Percentiles rank a stretch among this genome's conserved stretches.
These are phyloP conservation scores for Drosophila nigrodunni DNA, from an alignment of 1,140 invertebrate species.

Conservation along the genomic window DNA sequence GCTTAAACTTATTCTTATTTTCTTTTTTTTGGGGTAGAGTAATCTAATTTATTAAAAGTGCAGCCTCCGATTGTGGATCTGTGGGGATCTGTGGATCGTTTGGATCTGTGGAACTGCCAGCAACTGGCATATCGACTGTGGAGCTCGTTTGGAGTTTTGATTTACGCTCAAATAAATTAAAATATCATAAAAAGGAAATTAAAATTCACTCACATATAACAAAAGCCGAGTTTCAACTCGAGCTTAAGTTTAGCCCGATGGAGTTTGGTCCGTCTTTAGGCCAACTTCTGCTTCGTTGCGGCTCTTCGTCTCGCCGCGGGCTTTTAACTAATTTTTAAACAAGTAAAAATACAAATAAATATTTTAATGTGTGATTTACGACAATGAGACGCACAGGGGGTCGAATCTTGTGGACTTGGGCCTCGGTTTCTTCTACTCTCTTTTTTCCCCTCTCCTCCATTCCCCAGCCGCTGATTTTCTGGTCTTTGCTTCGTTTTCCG, in stretches of 20 bases:
- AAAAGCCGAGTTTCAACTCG: slow-evolving; percentile 42
- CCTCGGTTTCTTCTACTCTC: slow-evolving; percentile 18
- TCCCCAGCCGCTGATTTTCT: slow-evolving; percentile 7
- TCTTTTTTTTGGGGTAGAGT: slow-evolving; percentile 42
- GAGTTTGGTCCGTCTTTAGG: not conserved
- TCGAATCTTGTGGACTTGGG: slow-evolving; percentile 30
- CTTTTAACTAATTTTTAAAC: slow-evolving; percentile 84
- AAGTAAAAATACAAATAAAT: slow-evolving; percentile 85
- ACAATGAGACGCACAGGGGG: slow-evolving; percentile 83
- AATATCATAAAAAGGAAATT: slow-evolving; percentile 85
- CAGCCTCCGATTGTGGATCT: slow-evolving; percentile 52
- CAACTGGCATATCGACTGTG: slow-evolving; percentile 25
- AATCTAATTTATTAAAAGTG: slow-evolving; percentile 83
- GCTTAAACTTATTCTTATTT: not conserved
- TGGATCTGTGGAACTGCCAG: not conserved
- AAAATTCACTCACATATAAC: slow-evolving; percentile 82
- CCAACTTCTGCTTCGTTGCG: not conserved
- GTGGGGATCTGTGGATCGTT: not conserved
- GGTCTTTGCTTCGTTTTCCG: slow-evolving; percentile 47
- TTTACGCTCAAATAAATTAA: slow-evolving; percentile 85
- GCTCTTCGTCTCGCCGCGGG: slow-evolving; percentile 48
- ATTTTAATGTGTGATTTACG: slow-evolving; percentile 85
- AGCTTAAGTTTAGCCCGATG: slow-evolving; percentile 23
- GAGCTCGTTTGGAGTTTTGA: slow-evolving; percentile 80
- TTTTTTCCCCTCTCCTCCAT: slow-evolving; percentile 16